Evolutionary conservation across 2,797 vertebrate species (phyloP), one percentile per base, ranked within the genome.

Genomic region (Labeo calbasu): DNA sequence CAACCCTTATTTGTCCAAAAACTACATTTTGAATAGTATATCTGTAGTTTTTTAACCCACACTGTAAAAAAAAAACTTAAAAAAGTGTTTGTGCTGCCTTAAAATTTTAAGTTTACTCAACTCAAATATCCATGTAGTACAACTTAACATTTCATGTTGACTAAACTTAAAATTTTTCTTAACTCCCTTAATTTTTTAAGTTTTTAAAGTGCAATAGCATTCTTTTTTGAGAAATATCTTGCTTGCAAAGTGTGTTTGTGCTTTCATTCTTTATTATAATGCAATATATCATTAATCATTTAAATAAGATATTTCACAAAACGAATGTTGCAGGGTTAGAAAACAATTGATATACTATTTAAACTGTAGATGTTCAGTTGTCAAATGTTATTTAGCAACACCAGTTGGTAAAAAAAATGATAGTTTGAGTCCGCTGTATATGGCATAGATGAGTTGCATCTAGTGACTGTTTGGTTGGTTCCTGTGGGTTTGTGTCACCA

Each of bases 381-480:
- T 32, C 48, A 53, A 32, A 72, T 8, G 2, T 28, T 28, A 63
- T 17, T 61, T 32, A 46, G 21, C 53, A 78, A 21, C 25, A 28
- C 15, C 23, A 28, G 25, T 15, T 32, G 77, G 43, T 79, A 66
- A 51, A 66, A 51, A 66, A 65, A 69, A 65, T 19, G 63, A 77
- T 63, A 25, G 36, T 32, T 82, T 40, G 19, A 13, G 53, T 23
- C 59, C 63, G n/a, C 63, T 70, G 51, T 50, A 12, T 76, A 23
- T 36, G 57, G 55, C 70, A 7, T 28, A 21, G 46, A 63, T 28
- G 57, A 5, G 53, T 70, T 68, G 65, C 79, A 51, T 68, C 21
- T 43, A 61, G 9, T 48, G 13, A 84, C 48, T 72, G 73, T 82
- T 75, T 82, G 70, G 59, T 75, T 50, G 71, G 28, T 84, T 43